Evolutionary conservation across 2,888 invertebrate genomes (phyloP).

Genomic region (Uloborus plumipes): DNA sequence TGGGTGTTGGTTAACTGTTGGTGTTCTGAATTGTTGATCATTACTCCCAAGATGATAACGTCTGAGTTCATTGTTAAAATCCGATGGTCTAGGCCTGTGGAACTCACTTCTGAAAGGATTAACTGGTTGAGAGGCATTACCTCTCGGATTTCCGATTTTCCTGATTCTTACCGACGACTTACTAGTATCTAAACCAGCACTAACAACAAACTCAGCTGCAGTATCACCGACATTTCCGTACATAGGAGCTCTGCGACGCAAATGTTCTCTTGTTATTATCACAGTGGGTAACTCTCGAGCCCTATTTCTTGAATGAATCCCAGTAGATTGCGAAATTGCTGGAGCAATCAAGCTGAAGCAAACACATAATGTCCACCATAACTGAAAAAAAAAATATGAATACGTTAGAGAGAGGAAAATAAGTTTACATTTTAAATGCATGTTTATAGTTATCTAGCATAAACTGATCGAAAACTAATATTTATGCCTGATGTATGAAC

Average conservation of each 20-base stretch:
- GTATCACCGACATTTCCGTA: constrained; percentile 42
- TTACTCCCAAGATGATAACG: neutral
- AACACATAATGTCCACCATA: neutral
- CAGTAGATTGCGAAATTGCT: neutral
- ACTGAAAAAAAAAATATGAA: constrained; percentile 22
- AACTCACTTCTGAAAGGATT: neutral
- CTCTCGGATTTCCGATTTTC: constrained; percentile 16
- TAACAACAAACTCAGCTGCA: constrained; percentile 57
- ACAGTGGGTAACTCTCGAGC: constrained; percentile 34
- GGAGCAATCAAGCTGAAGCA: neutral
- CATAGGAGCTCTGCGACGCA: constrained; percentile 16
- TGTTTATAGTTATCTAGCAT: too few species aligned
- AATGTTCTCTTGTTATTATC: constrained; percentile 50
- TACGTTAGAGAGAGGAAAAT: too few species aligned
- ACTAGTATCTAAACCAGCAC: constrained; percentile 50
- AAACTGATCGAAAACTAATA: too few species aligned
- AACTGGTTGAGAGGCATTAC: neutral
- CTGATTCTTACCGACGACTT: constrained; percentile 47
- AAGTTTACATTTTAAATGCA: too few species aligned
- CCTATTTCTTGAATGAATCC: neutral
- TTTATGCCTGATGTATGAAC: too few species aligned
- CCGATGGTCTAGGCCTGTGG: neutral
- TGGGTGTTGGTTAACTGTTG: neutral
- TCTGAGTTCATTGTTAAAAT: neutral
- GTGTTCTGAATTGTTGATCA: neutral